Percentiles rank a stretch among this genome's conserved stretches.
These are phyloP conservation scores for Cephus pulcher DNA, from an alignment of 2,888 invertebrate genomes.

Conservation along the genomic window DNA sequence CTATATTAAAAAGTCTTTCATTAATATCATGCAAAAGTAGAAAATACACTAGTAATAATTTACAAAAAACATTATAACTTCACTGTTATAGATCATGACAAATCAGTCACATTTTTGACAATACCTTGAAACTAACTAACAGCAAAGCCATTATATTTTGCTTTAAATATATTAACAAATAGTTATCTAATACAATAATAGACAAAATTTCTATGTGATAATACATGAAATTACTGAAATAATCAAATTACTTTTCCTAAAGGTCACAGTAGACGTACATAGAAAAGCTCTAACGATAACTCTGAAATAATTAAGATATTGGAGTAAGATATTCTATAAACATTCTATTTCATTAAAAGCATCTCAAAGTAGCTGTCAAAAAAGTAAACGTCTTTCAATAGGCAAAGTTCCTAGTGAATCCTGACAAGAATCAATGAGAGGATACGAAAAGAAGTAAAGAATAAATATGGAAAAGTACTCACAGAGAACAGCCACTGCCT, in stretches of 20 bases:
- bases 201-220: neutral
- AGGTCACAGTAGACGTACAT: neutral
- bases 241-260: neutral
- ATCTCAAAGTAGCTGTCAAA: neutral
- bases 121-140: neutral
- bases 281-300: neutral
- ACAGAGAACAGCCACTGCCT: constrained; percentile 88
- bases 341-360: neutral
- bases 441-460: neutral
- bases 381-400: neutral
- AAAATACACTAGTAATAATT: constrained; percentile 5
- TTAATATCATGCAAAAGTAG: neutral
- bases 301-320: neutral
- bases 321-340: neutral
- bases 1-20: constrained; percentile 58
- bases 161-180: neutral
- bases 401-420: neutral
- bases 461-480: constrained; percentile 60
- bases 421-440: neutral
- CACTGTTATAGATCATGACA: neutral
- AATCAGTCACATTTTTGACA: neutral
- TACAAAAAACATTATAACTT: neutral
- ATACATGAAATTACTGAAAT: neutral
- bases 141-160: neutral
- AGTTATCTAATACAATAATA: neutral